Conservation (phyloP, 2,113 vertebrate species). For the Eulacestoma nigropectus region DNA sequence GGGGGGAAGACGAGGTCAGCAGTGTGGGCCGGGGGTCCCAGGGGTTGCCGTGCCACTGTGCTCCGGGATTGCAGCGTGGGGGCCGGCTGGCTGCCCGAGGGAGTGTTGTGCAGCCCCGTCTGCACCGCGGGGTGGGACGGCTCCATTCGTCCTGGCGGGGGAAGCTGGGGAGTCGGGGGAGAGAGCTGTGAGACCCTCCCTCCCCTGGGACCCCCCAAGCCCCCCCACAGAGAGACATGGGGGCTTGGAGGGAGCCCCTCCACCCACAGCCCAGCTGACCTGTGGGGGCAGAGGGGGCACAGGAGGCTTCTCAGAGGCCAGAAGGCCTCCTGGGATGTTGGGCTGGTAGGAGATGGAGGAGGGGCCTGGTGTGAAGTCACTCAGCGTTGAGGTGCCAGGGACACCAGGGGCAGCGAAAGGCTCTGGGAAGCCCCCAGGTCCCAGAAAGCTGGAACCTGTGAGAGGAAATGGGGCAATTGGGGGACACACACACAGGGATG, state of each 20-base stretch:
- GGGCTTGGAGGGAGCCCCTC: no score
- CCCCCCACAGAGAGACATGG: neutral
- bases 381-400: slow-evolving; percentile 80
- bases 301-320: slow-evolving; percentile 78
- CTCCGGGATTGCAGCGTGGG: slow-evolving; percentile 77
- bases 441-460: slow-evolving; percentile 81
- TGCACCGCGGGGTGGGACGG: slow-evolving; percentile 76
- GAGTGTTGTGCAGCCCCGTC: slow-evolving; percentile 73
- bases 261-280: slow-evolving; percentile 55
- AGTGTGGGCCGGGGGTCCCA: neutral
- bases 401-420: slow-evolving; percentile 75
- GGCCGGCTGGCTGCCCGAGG: slow-evolving; percentile 69
- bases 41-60: slow-evolving; percentile 61
- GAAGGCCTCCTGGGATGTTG: slow-evolving; percentile 78
- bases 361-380: slow-evolving; percentile 80
- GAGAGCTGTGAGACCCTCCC: neutral
- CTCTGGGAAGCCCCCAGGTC: slow-evolving; percentile 80
- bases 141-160: slow-evolving; percentile 79
- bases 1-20: slow-evolving; percentile 75
- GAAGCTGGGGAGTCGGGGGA: slow-evolving; percentile 58
- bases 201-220: neutral
- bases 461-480: neutral
- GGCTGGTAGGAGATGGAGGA: slow-evolving; percentile 83
- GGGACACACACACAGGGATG: neutral
- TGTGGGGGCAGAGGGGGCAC: slow-evolving; percentile 75